These are phyloP conservation scores for Tribolium freemani DNA, from an alignment of 2,888 invertebrate species.

Conservation along the genomic window DNA sequence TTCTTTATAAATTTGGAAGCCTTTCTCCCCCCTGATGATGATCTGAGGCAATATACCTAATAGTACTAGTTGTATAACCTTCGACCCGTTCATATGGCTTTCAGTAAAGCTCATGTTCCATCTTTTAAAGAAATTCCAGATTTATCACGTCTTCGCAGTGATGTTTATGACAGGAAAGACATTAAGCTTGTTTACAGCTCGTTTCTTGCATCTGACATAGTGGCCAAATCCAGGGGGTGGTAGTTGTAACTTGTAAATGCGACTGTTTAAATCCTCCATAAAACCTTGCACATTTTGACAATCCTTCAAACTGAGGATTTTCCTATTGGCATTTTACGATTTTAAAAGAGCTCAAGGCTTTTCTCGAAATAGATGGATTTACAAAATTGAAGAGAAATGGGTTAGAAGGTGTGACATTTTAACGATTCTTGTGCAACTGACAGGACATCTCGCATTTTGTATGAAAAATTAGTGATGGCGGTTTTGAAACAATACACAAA, in stretches of 20 bases:
- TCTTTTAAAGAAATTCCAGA: constrained; percentile 3
- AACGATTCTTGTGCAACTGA: constrained; percentile 6
- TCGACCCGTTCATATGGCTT: not conserved
- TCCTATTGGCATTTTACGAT: constrained; percentile 2
- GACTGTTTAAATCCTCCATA: not conserved
- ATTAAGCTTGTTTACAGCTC: constrained; percentile 28
- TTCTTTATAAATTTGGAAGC: too few species aligned
- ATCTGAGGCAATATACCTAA: too few species aligned
- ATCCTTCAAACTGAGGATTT: not conserved
- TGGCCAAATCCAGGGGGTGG: not conserved
- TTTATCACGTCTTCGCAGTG: constrained; percentile 17
- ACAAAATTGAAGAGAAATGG: not conserved
- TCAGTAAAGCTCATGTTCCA: not conserved
- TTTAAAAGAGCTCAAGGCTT: constrained; percentile 10
- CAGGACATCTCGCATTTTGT: not conserved
- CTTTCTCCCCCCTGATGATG: too few species aligned
- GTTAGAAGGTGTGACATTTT: not conserved
- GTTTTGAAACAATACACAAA: not conserved
- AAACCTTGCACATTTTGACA: not conserved
- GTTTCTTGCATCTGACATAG: constrained; percentile 23
- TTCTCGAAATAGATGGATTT: not conserved
- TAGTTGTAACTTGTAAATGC: not conserved
- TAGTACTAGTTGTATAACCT: too few species aligned
- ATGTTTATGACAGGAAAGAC: constrained; percentile 29
- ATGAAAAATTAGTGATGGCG: too few species aligned